Base-by-base conservation (phyloP, 2,113 vertebrate genomes). In the Otis tarda region DNA sequence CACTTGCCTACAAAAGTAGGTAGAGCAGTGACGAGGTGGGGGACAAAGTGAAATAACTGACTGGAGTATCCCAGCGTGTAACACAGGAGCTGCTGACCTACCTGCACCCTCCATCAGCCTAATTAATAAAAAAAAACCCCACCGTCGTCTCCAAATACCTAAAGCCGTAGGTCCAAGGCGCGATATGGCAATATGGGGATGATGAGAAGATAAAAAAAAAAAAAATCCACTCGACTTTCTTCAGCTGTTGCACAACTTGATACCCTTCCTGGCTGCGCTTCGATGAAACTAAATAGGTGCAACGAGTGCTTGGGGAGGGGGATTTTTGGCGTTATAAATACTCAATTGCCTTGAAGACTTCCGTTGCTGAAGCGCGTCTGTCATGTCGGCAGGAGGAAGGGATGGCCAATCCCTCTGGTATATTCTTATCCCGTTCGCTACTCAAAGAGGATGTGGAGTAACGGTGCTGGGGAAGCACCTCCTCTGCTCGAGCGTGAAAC, bases 181-280 rank as follows among this genome's bases (percentile, higher is more conserved):
- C 4, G 24, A 53, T 35, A 3, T 0, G 3, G 14, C 45, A 63
- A 27, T 24, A 12, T 13, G 45, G 83, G 69, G 64, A 53, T 0
- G 3, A 49, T 35, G 37, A 90, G 20, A 85, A 79, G 76, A 50
- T 64, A 7, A 4, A 39, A 56, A 50, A 25, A 67, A 67, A 71
- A 49, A 73, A 87, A 71, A 68, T 8, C 23, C 53, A 20, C 39
- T 49, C 0, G 0, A 7, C 25, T 69, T 89, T 31, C 53, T 80
- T 87, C 93, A 87, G 57, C 83, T 96, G 91, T 57, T 64, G 18
- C 65, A 64, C 50, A 86, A 92, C 53, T 47, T 35, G 57, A 85
- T 85, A 80, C 53, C 16, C 41, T 55, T 69, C 43, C 63, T 88
- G 87, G 76, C 56, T 0, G 0, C 2, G 16, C 76, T 83, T 11